These are phyloP conservation scores for Brachypodius melanocephalos DNA, from an alignment of 2,113 vertebrate species.

Conservation along the genomic window DNA sequence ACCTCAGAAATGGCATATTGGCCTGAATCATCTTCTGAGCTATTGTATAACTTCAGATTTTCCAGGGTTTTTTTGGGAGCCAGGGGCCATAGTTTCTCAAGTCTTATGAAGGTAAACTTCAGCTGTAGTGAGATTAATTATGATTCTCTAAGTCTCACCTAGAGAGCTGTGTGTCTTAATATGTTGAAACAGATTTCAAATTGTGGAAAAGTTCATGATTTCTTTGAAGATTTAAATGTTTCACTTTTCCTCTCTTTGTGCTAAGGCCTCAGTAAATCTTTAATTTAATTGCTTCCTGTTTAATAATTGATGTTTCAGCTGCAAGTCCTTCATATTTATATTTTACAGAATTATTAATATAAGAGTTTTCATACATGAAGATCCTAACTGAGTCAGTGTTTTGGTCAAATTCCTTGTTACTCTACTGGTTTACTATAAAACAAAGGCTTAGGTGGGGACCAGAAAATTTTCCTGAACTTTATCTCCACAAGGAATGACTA, in stretches of 20 bases:
- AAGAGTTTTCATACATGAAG: background rate
- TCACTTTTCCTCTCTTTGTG: background rate
- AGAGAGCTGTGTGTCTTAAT: background rate
- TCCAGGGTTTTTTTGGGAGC: background rate
- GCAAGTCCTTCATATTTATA: background rate
- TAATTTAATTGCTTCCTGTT: background rate
- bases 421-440: background rate
- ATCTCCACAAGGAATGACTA: background rate
- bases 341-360: background rate
- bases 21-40: background rate
- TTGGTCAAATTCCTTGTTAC: background rate
- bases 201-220: background rate
- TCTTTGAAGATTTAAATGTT: background rate
- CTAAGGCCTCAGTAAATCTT: background rate
- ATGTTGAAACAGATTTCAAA: background rate
- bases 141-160: background rate
- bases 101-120: background rate
- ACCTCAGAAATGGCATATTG: background rate
- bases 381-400: background rate
- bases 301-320: background rate
- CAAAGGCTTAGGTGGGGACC: background rate
- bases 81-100: background rate
- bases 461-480: background rate
- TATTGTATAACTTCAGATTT: background rate
- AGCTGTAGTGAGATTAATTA: background rate